Conservation (phyloP, 2,888 invertebrate species). For the Cheiracanthium punctorium region DNA sequence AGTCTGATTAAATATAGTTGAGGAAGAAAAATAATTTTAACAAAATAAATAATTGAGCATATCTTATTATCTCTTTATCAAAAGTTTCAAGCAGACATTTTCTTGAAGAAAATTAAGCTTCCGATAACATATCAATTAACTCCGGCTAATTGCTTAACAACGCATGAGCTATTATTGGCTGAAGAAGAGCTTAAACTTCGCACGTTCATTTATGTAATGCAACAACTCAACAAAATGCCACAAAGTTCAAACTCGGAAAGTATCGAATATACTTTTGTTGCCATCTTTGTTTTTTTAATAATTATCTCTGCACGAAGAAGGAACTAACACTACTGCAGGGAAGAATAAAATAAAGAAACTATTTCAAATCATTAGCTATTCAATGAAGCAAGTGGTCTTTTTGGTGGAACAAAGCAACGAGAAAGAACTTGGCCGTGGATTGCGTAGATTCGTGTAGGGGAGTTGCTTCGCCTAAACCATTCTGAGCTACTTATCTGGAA, state of each 20-base stretch:
- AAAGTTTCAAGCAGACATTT: too few species aligned
- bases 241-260: not conserved
- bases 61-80: too few species aligned
- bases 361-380: conserved; percentile 10
- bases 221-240: not conserved
- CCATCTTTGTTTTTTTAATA: not conserved
- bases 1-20: too few species aligned
- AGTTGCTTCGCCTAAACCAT: not conserved
- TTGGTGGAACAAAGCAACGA: not conserved
- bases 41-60: too few species aligned
- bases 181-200: too few species aligned
- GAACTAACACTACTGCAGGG: not conserved
- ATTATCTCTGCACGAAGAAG: not conserved
- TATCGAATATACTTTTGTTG: not conserved
- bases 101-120: too few species aligned
- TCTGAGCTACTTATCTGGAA: not conserved
- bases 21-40: too few species aligned
- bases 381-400: not conserved
- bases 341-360: too few species aligned
- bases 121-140: not conserved
- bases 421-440: not conserved
- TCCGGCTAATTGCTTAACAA: not conserved
- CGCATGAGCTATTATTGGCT: not conserved
- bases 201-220: too few species aligned
- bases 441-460: not conserved